Conservation (phyloP, 2,113 vertebrate species). For the Prinia subflava region DNA sequence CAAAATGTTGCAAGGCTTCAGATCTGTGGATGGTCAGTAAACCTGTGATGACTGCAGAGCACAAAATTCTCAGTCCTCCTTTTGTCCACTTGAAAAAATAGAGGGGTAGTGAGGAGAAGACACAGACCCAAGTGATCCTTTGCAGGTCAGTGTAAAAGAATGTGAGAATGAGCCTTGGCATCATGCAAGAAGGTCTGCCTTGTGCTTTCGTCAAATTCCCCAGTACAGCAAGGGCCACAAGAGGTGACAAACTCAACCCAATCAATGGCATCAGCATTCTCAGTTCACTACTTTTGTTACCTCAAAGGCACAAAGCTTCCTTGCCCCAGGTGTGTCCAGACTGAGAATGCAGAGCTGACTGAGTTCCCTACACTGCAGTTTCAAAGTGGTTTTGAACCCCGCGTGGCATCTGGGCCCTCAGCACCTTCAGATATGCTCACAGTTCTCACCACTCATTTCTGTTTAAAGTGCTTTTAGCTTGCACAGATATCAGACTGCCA, state of each 20-base stretch:
- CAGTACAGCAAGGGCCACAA: neutral
- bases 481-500: neutral
- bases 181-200: neutral
- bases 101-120: neutral
- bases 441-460: neutral
- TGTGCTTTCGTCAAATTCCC: neutral
- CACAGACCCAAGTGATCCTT: neutral
- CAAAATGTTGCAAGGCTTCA: neutral
- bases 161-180: neutral
- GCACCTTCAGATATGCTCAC: neutral
- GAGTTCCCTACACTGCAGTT: accelerated
- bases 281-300: neutral
- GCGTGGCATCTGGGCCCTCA: accelerated
- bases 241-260: neutral
- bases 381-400: neutral
- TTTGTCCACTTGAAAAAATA: neutral
- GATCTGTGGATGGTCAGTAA: neutral
- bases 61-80: neutral
- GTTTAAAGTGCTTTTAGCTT: neutral
- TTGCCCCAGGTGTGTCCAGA: neutral
- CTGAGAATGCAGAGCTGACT: neutral
- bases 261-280: neutral
- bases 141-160: neutral
- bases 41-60: neutral
- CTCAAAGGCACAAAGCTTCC: neutral